phyloP scores from a whole-genome alignment of 2,113 vertebrate species.

The cattle (Bos taurus) region DNA sequence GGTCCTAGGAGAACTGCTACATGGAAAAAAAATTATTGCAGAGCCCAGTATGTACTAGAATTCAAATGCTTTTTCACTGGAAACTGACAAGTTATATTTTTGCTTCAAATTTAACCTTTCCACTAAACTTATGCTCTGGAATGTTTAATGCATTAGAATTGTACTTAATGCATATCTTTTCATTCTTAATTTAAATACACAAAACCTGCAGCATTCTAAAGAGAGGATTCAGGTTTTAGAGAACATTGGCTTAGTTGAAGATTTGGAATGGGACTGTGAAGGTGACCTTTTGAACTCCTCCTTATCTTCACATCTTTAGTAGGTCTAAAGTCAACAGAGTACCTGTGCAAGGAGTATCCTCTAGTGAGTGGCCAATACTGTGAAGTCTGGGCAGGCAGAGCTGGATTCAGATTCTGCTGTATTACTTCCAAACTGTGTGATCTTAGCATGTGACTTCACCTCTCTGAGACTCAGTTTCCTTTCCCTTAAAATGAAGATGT shows the following conservation, averaged over 20 bases:
- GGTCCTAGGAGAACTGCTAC: neutral
- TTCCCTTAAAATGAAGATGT: neutral
- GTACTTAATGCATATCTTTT: constrained; percentile 15
- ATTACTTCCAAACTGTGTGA: neutral
- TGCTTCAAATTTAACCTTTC: constrained; percentile 59
- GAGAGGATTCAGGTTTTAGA: neutral
- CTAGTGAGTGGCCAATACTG: neutral
- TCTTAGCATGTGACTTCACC: neutral
- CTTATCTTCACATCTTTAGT: neutral
- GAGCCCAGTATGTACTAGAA: neutral
- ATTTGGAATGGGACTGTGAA: neutral
- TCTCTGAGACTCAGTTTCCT: neutral
- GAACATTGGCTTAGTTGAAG: neutral
- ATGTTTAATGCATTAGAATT: constrained; percentile 52
- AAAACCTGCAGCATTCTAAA: constrained; percentile 16
- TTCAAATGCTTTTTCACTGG: constrained; percentile 34
- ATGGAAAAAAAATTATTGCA: neutral
- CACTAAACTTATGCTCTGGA: constrained; percentile 26
- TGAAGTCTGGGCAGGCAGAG: neutral
- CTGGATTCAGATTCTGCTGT: neutral
- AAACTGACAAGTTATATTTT: constrained; percentile 53
- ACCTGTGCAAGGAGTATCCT: too few species aligned
- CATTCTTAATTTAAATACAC: constrained; percentile 43
- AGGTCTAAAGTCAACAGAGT: neutral
- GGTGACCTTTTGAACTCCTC: neutral